Evolutionary conservation across 92 coral and sea anemone genomes (phyloP).

Genomic region (Epizoanthus stellaris): DNA sequence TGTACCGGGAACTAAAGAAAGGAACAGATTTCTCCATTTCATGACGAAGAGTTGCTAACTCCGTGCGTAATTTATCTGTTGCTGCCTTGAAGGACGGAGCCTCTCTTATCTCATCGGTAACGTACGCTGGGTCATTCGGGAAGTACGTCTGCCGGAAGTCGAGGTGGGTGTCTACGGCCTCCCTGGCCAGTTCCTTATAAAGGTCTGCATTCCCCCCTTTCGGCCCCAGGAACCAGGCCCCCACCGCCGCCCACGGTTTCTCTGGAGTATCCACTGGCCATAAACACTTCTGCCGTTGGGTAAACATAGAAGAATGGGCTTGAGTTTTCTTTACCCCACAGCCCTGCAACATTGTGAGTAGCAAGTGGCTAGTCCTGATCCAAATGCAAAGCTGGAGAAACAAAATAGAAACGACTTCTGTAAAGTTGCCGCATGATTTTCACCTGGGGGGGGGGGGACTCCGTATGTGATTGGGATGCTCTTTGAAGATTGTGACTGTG

Average conservation of each 20-base stretch:
- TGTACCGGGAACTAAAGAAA: constrained; percentile 83
- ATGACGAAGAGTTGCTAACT: constrained; percentile 62
- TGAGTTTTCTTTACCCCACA: neutral
- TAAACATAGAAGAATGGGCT: constrained; percentile 29
- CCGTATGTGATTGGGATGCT: too few species aligned
- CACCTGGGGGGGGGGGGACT: too few species aligned
- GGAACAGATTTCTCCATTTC: constrained; percentile 83
- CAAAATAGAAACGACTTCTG: neutral
- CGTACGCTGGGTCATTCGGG: constrained; percentile 83
- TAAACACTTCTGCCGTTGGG: constrained; percentile 22
- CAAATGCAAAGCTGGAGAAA: neutral
- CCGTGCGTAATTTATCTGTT: constrained; percentile 45
- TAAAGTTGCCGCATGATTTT: too few species aligned
- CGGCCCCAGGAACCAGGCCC: constrained; percentile 66
- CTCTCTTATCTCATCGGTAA: constrained; percentile 68
- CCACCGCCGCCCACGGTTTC: constrained; percentile 48
- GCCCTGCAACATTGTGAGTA: too few species aligned
- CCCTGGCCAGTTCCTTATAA: constrained; percentile 48
- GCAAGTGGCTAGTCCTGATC: too few species aligned
- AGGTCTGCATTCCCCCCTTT: constrained; percentile 54
- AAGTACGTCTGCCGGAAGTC: constrained; percentile 60
- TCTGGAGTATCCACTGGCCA: constrained; percentile 23
- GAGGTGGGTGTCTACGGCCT: constrained; percentile 42
- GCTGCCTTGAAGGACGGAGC: constrained; percentile 64
- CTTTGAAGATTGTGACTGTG: too few species aligned